Evolutionary conservation across 2,797 vertebrate genomes (phyloP).

Genomic region (Masticophis lateralis): DNA sequence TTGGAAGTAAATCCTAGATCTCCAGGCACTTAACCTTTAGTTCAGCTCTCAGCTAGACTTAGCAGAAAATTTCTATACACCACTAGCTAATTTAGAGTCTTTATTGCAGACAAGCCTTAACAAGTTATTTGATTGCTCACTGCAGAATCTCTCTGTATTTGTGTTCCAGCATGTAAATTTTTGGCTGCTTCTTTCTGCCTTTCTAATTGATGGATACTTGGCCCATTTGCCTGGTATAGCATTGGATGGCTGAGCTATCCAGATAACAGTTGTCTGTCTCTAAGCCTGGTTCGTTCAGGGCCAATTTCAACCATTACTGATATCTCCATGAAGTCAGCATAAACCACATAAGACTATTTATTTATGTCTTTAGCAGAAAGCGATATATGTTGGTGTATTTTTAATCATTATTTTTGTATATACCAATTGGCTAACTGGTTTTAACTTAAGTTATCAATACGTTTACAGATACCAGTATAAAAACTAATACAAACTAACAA

Average conservation of each 20-base stretch:
- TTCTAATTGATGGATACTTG: not conserved
- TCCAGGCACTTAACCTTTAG: not conserved
- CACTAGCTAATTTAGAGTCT: not conserved
- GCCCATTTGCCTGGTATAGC: not conserved
- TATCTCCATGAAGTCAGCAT: not conserved
- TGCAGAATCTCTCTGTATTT: not conserved
- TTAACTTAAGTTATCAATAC: not conserved
- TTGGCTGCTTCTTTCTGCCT: not conserved
- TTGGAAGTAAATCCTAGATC: not conserved
- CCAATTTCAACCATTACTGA: not conserved
- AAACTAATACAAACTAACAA: not conserved
- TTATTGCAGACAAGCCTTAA: not conserved
- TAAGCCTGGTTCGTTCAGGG: not conserved
- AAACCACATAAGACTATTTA: not conserved
- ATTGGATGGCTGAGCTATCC: not conserved
- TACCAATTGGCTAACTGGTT: not conserved
- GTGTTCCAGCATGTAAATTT: not conserved
- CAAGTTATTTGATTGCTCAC: not conserved
- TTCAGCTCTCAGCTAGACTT: not conserved
- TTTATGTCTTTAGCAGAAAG: not conserved
- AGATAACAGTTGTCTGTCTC: not conserved
- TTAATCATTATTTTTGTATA: not conserved
- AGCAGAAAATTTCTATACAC: not conserved
- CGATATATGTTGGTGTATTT: not conserved
- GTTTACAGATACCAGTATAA: not conserved